These are phyloP conservation scores for Castor canadensis DNA, from an alignment of 2,113 vertebrate species.

Conservation along the genomic window DNA sequence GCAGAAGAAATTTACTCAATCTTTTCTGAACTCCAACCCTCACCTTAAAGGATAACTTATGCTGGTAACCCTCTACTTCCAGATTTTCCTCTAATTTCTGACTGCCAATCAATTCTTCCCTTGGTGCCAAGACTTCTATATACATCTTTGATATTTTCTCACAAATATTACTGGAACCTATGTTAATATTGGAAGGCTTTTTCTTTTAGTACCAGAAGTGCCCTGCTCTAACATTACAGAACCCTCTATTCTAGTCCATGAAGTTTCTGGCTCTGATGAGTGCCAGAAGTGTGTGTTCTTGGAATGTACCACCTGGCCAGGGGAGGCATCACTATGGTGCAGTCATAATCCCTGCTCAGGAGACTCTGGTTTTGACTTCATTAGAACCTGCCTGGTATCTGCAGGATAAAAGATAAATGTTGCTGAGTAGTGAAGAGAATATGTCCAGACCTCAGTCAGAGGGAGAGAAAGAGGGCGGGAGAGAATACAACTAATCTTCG, in stretches of 20 bases:
- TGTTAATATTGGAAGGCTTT: background rate
- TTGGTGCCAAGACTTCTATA: background rate
- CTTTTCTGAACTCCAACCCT: background rate
- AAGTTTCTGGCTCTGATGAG: background rate
- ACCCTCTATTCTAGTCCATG: background rate
- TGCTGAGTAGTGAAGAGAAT: slow-evolving; percentile 54
- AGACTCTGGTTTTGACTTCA: background rate
- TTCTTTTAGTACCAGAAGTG: background rate
- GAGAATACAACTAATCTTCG: slow-evolving; percentile 6
- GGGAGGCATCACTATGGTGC: background rate
- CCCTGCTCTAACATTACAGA: background rate
- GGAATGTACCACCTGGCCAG: background rate
- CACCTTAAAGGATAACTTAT: background rate
- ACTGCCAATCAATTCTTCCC: background rate
- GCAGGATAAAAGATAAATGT: slow-evolving; percentile 54
- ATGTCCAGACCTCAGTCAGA: slow-evolving; percentile 50
- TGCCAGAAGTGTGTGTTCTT: background rate
- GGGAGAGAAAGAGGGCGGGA: background rate
- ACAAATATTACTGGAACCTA: background rate
- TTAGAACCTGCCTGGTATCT: slow-evolving; percentile 25
- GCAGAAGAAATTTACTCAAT: background rate
- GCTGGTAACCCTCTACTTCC: too few species aligned
- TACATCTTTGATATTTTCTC: background rate
- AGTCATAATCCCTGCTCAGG: background rate
- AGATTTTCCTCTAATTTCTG: background rate